Base-by-base conservation (phyloP, 2,888 invertebrate species). In the Drosophila mercatorum region DNA sequence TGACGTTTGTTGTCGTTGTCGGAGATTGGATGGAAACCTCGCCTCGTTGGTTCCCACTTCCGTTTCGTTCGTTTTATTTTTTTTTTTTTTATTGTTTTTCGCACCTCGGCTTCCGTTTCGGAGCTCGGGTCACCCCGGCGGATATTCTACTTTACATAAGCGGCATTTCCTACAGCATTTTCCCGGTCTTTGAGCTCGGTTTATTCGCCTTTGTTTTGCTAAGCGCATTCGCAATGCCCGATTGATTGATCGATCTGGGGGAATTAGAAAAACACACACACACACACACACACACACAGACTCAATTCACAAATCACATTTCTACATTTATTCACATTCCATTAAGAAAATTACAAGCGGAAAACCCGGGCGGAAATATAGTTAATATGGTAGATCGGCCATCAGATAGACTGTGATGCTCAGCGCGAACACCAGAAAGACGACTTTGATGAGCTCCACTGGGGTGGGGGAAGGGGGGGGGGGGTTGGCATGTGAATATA, bases 141-240 rank as follows among this genome's bases (percentile, higher is more conserved):
- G 90, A 90, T 87, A 90, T 90, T 90, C 91, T 90, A 91, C 90
- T 91, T 91, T 89, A 91, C 81, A 90, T 91, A 91, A 88, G 88
- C 90, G 89, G 75, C 78, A 67, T 86, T 88, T 86, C 84, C 84
- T 86, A 52, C 70, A 75, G 73, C 68, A 77, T 66, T 84, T 88
- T 76, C 79, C 79, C 87, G 86, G 78, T 70, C 69, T 80, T 76
- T 67, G 28, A 51, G 55, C 68, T 69, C 5, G 73, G 22, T 75
- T 79, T 72, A 82, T 75, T 65, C 64, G 68, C 47, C 40, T 78
- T 71, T 83, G 86, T 80, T 85, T 75, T 85, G 83, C 67, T 80
- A 58, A 52, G 56, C 68, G 41, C 61, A 59, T 84, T 80, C 72
- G 53, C 51, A 41, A 61, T 26, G 55, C 46, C 49, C 61, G 55